phyloP scores from a whole-genome alignment of 2,888 invertebrate genomes.

The Oscheius myriophilus region DNA sequence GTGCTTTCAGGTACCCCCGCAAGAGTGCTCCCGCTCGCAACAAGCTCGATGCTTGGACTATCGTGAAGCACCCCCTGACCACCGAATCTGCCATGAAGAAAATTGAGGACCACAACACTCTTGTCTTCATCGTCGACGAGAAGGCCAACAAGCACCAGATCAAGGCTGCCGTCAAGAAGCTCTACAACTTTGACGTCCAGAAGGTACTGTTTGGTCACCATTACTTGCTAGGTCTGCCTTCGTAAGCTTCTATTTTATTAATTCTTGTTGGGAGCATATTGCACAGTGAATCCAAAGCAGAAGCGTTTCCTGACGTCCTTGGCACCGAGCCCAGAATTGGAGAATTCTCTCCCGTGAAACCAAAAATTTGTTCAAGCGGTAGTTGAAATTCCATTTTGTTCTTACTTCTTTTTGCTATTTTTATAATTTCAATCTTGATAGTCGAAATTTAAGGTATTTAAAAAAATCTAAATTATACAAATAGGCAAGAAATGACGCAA shows the following conservation, averaged over 20 bases:
- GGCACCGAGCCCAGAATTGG: too few species aligned
- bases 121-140: constrained; percentile 96
- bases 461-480: too few species aligned
- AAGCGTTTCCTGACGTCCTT: too few species aligned
- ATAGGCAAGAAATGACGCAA: too few species aligned
- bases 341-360: too few species aligned
- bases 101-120: constrained; percentile 99
- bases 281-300: too few species aligned
- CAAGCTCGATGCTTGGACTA: constrained; percentile 84
- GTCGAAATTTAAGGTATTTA: too few species aligned
- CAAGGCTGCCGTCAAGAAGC: constrained; percentile 92
- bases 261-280: constrained; percentile 5
- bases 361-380: too few species aligned
- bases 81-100: constrained; percentile 99
- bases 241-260: constrained; percentile 6
- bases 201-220: constrained; percentile 80
- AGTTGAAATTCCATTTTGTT: too few species aligned
- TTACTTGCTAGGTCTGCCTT: background rate
- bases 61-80: constrained; percentile 96
- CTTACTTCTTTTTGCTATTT: too few species aligned
- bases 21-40: constrained; percentile 91
- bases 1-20: constrained; percentile 82
- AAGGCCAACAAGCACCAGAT: constrained; percentile 97
- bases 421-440: too few species aligned
- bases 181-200: constrained; percentile 97